phyloP scores from a whole-genome alignment of 2,888 invertebrate species.

The Lepidonotus clava region DNA sequence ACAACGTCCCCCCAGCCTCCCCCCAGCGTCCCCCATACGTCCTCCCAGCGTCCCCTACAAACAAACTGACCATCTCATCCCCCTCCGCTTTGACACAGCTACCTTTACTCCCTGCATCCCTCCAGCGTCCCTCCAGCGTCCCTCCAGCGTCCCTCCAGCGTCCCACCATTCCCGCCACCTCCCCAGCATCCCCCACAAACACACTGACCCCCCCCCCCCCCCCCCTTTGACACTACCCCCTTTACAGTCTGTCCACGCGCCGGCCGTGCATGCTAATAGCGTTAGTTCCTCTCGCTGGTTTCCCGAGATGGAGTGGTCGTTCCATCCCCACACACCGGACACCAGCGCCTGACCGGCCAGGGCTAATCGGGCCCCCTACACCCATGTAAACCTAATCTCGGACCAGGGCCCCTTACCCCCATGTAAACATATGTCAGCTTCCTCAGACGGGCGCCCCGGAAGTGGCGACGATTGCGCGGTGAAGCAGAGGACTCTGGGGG shows the following conservation, averaged over 20 bases:
- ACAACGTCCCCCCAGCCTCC: not conserved
- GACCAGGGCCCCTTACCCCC: not conserved
- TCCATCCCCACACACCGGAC: not conserved
- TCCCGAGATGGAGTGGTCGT: not conserved
- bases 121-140: not conserved
- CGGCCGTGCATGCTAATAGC: not conserved
- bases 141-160: not conserved
- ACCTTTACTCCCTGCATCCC: too few species aligned
- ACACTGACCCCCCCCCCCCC: too few species aligned
- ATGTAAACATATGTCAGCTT: conserved; percentile 12
- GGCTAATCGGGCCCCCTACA: not conserved
- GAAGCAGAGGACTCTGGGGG: not conserved
- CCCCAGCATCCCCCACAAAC: too few species aligned
- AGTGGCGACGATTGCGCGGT: not conserved
- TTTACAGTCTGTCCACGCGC: too few species aligned
- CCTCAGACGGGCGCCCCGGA: not conserved
- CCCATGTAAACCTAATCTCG: not conserved
- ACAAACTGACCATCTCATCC: conserved; percentile 5
- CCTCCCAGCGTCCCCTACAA: not conserved
- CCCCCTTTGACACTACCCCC: too few species aligned
- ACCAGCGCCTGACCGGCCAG: not conserved
- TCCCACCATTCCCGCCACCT: not conserved
- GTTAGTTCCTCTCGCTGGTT: too few species aligned
- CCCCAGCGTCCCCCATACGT: not conserved
- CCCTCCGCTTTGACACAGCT: too few species aligned